Evolutionary conservation across 1,140 invertebrate species (phyloP), one percentile per base, ranked within the genome.

Genomic region (Heliconius congener): DNA sequence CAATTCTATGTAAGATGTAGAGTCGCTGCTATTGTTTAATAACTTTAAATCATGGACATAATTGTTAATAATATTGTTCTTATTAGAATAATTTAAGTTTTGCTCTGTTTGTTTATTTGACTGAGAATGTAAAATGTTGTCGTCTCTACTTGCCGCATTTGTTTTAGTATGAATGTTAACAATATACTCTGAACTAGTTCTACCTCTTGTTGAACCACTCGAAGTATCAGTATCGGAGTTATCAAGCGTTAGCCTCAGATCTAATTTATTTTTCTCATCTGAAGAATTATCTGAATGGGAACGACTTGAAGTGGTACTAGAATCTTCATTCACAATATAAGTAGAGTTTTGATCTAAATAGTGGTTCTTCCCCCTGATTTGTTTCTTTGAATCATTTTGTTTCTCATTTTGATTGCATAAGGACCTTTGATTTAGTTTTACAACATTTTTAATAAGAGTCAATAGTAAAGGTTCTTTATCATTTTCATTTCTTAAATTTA

Each of bases 181-280:
- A 78, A 94, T 90, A 82, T 94, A 94, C 82, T 94, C 93, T 71
- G 93, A 94, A 80, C 87, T 90, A 46, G 86, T 89, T 82, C 92
- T 92, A 18, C 91, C 90, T 80, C 87, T 87, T 27, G 88, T 81
- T 6, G 92, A 94, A 50, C 93, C 93, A 87, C 90, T 93, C 13
- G 93, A 94, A 8, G 91, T 94, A 70, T 94, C 93, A 71, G 93
- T 94, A 66, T 94, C 93, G 16, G 93, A 94, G 75, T 93, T 92
- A 70, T 94, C 92, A 55, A 93, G 84, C 37, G 88, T 88, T 66
- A 94, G 74, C 77, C 90, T 84, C 66, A 94, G 81, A 77, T 93
- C 90, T 13, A 94, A 75, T 87, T 91, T 92, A 78, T 92, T 92
- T 86, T 93, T 94, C 81, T 94, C 92, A 89, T 94, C 93, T 23